Percentiles rank a stretch among this genome's conserved stretches.
Evolutionary conservation across 2,888 invertebrate species (phyloP).

Genomic region (Eupithecia tripunctaria): DNA sequence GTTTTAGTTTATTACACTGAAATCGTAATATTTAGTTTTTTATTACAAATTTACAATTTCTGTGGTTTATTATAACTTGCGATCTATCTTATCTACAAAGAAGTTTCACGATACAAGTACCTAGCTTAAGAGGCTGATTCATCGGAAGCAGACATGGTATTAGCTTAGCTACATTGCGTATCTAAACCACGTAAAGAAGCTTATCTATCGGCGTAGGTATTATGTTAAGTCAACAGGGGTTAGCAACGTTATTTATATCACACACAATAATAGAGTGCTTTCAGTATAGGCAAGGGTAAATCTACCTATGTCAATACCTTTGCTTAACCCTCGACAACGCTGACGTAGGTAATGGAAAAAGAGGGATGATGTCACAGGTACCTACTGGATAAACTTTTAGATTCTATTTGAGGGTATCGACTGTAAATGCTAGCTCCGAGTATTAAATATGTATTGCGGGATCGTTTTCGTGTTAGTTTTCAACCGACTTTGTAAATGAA

Average conservation of each 20-base stretch:
- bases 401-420: not conserved
- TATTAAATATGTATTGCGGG: constrained; percentile 4
- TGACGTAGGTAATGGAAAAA: constrained; percentile 5
- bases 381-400: not conserved
- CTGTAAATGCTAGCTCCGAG: not conserved
- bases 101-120: not conserved
- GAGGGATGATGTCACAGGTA: not conserved
- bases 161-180: not conserved
- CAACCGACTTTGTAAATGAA: not conserved
- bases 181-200: not conserved
- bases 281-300: not conserved
- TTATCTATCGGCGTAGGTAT: not conserved
- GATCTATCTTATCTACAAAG: not conserved
- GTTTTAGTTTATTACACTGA: too few species aligned
- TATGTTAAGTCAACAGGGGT: not conserved
- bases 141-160: not conserved
- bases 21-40: too few species aligned
- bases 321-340: not conserved
- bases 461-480: not conserved
- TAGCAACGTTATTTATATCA: not conserved
- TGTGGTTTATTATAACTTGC: too few species aligned
- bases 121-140: not conserved
- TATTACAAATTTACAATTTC: too few species aligned
- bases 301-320: constrained; percentile 1
- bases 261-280: not conserved